Conservation (phyloP, 1,140 invertebrate genomes). For the Acarapis woodi region DNA sequence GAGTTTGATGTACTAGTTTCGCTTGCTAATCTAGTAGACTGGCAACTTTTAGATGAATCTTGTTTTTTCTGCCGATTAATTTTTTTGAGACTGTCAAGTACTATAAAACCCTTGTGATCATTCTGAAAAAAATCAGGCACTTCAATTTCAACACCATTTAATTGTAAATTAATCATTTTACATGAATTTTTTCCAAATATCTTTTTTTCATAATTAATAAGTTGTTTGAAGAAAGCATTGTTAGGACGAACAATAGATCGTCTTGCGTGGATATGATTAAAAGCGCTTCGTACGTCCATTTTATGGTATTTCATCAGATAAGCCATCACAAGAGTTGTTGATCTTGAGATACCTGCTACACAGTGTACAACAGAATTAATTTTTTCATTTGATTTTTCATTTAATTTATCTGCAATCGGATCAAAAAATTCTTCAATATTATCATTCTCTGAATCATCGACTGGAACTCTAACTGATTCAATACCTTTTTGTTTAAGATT, state of each 20-base stretch:
- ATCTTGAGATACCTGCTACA: constrained; percentile 58
- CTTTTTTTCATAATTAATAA: constrained; percentile 16
- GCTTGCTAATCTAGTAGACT: no score
- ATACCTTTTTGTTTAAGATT: not conserved
- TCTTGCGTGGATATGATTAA: not conserved
- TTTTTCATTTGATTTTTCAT: not conserved
- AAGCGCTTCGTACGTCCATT: constrained; percentile 44
- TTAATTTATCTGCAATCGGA: constrained; percentile 3
- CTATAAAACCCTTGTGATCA: constrained; percentile 2
- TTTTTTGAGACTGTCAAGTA: constrained; percentile 4
- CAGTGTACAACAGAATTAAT: constrained; percentile 38
- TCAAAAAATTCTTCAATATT: constrained; percentile 5
- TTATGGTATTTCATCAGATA: constrained; percentile 55
- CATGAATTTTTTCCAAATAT: constrained; percentile 2
- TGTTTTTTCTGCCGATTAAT: no score
- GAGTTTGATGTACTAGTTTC: no score
- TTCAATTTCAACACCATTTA: not conserved
- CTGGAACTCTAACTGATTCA: constrained; percentile 2
- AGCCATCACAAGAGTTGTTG: constrained; percentile 48
- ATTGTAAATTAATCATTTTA: constrained; percentile 2
- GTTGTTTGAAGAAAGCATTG: constrained; percentile 9
- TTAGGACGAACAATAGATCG: constrained; percentile 6
- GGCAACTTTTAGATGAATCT: no score
- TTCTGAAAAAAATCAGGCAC: constrained; percentile 7
- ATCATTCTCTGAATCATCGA: constrained; percentile 1